Base-by-base conservation (phyloP, 2,797 vertebrate genomes). In the Distichodus sexfasciatus region DNA sequence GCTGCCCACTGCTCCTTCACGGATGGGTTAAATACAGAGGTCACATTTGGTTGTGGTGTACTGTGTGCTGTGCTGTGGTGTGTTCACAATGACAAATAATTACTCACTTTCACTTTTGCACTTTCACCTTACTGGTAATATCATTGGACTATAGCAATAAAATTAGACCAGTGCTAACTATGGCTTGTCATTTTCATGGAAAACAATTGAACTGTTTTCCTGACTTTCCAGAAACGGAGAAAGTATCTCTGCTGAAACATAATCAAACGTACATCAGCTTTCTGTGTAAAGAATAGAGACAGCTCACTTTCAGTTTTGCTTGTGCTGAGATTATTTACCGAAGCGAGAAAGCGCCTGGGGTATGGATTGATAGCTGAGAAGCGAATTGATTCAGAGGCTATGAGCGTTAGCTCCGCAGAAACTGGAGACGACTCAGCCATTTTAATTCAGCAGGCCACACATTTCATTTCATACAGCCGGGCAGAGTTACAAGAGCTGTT, bases 361-460 rank as follows among this genome's bases (percentile, higher is more conserved):
- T 89, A 91, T 91, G 83, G 90, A 91, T 91, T 91, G 90, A 90
- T 88, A 91, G 87, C 47, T 79, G 89, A 91, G 89, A 91, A 82
- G 82, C 76, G 81, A 86, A 91, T 91, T 89, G 90, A 91, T 89
- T 88, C 76, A 61, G 57, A 80, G 74, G 44, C 58, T 65, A 61
- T 21, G 41, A 54, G 66, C 28, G 41, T 63, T 54, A 64, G 81
- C 62, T 69, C 75, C 50, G 62, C 36, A 50, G 75, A 84, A 88
- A 87, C 19, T 28, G 64, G 77, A 84, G 78, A 71, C 14, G 74
- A 55, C 48, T 28, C 24, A 75, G 82, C 79, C 84, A 87, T 86
- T 87, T 87, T 81, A 84, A 85, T 88, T 86, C 86, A 79, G 77
- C 78, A 72, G 81, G 75, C 85, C 85, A 78, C 83, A 86, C 77